phyloP scores from a whole-genome alignment of 2,797 vertebrate species.

The Peromyscus attwateri region DNA sequence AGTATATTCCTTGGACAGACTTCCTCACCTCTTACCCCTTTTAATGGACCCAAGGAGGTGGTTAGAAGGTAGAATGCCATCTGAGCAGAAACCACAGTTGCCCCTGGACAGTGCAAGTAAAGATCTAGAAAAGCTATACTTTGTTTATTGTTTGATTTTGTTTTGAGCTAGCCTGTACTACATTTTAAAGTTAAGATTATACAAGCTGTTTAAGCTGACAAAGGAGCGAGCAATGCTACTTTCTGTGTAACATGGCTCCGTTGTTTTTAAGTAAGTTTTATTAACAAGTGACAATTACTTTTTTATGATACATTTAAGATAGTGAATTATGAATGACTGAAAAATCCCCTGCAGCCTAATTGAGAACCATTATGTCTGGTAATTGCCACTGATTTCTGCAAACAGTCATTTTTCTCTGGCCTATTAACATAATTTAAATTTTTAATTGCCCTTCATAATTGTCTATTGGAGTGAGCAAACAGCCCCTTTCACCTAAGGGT shows the following conservation, averaged over 20 bases:
- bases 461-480: slow-evolving; percentile 90
- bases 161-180: background rate
- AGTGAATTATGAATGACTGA: slow-evolving; percentile 89
- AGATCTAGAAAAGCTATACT: background rate
- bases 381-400: slow-evolving; percentile 98
- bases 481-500: slow-evolving; percentile 86
- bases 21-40: background rate
- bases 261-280: slow-evolving; percentile 87
- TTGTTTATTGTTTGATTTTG: slow-evolving; percentile 52
- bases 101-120: background rate
- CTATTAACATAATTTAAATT: slow-evolving; percentile 99
- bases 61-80: background rate
- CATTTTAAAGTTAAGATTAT: slow-evolving; percentile 51
- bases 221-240: slow-evolving; percentile 53
- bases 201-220: background rate
- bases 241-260: slow-evolving; percentile 69
- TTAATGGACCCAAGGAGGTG: background rate
- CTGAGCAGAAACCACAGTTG: slow-evolving; percentile 26
- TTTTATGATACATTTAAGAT: slow-evolving; percentile 89
- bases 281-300: slow-evolving; percentile 87
- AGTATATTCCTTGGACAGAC: slow-evolving; percentile 39
- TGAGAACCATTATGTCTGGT: slow-evolving; percentile 98
- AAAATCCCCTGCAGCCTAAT: slow-evolving; percentile 97
- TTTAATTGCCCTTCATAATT: slow-evolving; percentile 94
- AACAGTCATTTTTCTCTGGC: slow-evolving; percentile 95